Evolutionary conservation across 2,888 invertebrate genomes (phyloP).

Genomic region (Mesorhabditis spiculigera): DNA sequence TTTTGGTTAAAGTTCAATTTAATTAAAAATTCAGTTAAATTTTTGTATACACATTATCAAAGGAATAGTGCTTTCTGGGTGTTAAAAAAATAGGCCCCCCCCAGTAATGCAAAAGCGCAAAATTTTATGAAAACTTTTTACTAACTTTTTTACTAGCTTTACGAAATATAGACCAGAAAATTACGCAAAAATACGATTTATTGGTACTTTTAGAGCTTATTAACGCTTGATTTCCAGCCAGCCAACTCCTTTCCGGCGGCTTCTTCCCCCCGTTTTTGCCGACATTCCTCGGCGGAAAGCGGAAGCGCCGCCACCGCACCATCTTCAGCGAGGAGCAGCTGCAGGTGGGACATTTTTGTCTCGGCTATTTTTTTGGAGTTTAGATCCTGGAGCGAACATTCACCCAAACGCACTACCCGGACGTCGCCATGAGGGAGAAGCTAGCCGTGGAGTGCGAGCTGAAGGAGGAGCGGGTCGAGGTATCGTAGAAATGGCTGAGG

Average conservation of each 20-base stretch:
- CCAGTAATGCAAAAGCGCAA: too few species aligned
- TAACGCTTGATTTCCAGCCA: too few species aligned
- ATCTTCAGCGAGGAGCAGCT: conserved; percentile 95
- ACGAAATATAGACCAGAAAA: too few species aligned
- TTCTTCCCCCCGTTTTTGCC: conserved; percentile 25
- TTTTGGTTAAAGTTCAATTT: too few species aligned
- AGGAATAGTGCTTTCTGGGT: too few species aligned
- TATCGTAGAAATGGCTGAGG: conserved; percentile 59
- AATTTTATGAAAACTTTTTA: too few species aligned
- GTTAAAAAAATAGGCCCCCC: too few species aligned
- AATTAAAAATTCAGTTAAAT: too few species aligned
- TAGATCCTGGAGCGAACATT: conserved; percentile 46
- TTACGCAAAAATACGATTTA: too few species aligned
- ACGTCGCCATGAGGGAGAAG: conserved; percentile 75
- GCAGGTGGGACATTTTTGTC: neutral
- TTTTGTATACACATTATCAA: too few species aligned
- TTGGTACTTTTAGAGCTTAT: too few species aligned
- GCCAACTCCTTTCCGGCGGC: conserved; percentile 16
- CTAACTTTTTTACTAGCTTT: too few species aligned
- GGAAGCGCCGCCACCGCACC: conserved; percentile 91
- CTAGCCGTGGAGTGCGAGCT: conserved; percentile 91
- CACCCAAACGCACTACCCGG: conserved; percentile 92
- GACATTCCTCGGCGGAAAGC: conserved; percentile 66
- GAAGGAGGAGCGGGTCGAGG: conserved; percentile 98
- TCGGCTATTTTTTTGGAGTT: neutral